phyloP scores from a whole-genome alignment of 2,113 vertebrate genomes.

The Laticauda laticaudata region DNA sequence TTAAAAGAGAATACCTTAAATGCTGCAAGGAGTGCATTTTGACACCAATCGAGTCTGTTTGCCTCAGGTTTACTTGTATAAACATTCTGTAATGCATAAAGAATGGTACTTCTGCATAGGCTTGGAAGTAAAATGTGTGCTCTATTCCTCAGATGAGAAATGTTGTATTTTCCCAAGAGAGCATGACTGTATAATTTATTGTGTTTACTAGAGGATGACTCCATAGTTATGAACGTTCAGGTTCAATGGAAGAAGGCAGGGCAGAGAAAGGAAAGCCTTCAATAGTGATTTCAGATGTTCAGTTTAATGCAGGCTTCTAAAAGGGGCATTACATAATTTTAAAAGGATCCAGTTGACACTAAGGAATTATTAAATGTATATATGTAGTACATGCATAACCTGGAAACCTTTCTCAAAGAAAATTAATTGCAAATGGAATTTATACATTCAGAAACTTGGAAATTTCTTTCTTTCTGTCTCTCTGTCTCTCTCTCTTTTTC shows the following conservation, averaged over 20 bases:
- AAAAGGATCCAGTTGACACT: neutral
- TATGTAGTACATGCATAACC: neutral
- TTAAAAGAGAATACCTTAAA: slow-evolving; percentile 41
- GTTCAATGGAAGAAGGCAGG: slow-evolving; percentile 15
- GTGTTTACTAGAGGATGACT: slow-evolving; percentile 52
- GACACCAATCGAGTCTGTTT: slow-evolving; percentile 56
- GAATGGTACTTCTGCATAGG: slow-evolving; percentile 28
- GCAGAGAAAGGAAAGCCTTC: neutral
- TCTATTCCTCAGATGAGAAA: slow-evolving; percentile 55
- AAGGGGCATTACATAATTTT: neutral
- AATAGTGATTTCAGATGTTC: slow-evolving; percentile 17
- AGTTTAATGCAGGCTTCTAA: neutral
- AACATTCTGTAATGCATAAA: slow-evolving; percentile 53
- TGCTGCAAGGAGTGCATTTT: slow-evolving; percentile 44
- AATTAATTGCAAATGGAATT: slow-evolving; percentile 21
- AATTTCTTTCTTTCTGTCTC: slow-evolving; percentile 12
- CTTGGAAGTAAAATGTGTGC: slow-evolving; percentile 46
- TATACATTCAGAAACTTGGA: neutral
- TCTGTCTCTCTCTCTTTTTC: neutral
- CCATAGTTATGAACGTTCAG: neutral
- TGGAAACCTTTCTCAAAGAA: neutral
- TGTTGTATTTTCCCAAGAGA: slow-evolving; percentile 50
- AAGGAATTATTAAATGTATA: slow-evolving; percentile 2
- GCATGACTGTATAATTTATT: slow-evolving; percentile 49
- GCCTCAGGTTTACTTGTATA: slow-evolving; percentile 42